phyloP scores from a whole-genome alignment of 2,888 invertebrate species.

The Sarcophaga subvicina region DNA sequence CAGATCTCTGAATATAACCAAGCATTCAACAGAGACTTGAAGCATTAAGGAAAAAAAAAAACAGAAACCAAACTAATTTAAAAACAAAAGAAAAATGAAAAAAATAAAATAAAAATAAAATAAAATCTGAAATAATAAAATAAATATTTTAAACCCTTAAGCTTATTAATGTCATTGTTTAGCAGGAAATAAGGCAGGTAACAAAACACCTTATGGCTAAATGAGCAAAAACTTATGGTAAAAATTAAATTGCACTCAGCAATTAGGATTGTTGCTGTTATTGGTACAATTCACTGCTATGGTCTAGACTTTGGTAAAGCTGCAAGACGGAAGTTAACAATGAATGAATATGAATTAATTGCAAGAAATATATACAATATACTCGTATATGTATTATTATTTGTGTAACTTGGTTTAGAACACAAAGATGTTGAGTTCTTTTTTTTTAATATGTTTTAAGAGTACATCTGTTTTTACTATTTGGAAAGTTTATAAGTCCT shows the following conservation, averaged over 20 bases:
- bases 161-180: constrained; percentile 69
- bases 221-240: constrained; percentile 20
- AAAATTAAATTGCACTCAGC: constrained; percentile 30
- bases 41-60: not conserved
- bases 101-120: not conserved
- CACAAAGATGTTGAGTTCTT: too few relatives aligned
- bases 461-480: too few relatives aligned
- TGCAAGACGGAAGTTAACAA: not conserved
- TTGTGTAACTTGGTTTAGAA: too few relatives aligned
- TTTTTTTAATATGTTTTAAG: too few relatives aligned
- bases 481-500: too few relatives aligned
- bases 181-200: constrained; percentile 65
- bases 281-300: too few relatives aligned
- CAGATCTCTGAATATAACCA: constrained; percentile 46
- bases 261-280: constrained; percentile 50
- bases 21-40: not conserved
- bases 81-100: not conserved
- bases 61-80: not conserved
- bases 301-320: not conserved
- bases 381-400: too few relatives aligned
- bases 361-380: too few relatives aligned
- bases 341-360: too few relatives aligned
- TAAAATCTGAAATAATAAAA: constrained; percentile 15
- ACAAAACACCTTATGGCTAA: constrained; percentile 65
- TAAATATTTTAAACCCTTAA: constrained; percentile 49